A percentile compares a stretch with the other conserved stretches of the same genome.
Evolutionary conservation across 2,888 invertebrate genomes (phyloP).

Genomic region (Drosophila colorata): DNA sequence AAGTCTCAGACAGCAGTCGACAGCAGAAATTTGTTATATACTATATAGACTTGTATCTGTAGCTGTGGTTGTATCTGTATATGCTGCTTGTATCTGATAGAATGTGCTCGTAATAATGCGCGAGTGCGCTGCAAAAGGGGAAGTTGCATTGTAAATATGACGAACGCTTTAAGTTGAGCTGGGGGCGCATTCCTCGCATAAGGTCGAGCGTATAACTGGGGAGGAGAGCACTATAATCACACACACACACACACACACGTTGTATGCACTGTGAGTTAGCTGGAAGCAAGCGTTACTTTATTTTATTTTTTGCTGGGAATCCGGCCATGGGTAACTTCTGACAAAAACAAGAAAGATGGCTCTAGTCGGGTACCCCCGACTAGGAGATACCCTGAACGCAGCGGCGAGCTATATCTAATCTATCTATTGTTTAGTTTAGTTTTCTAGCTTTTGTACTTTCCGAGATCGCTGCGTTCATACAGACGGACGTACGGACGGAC

Average conservation of each 20-base stretch:
- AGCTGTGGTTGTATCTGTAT: conserved; percentile 23
- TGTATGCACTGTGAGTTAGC: conserved; percentile 35
- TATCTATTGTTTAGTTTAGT: too few species aligned
- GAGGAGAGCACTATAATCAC: conserved; percentile 23
- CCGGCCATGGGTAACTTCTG: conserved; percentile 51
- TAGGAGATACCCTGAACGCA: too few species aligned
- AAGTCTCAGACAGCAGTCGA: conserved; percentile 69
- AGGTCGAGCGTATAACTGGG: conserved; percentile 62
- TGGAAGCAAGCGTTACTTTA: conserved; percentile 46
- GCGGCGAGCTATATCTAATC: too few species aligned
- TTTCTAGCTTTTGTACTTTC: too few species aligned
- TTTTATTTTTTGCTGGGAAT: conserved; percentile 46
- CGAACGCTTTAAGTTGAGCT: conserved; percentile 63
- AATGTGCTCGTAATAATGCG: conserved; percentile 67
- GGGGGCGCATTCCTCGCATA: conserved; percentile 76
- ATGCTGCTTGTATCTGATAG: conserved; percentile 65
- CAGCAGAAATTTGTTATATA: conserved; percentile 68
- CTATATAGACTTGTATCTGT: conserved; percentile 45
- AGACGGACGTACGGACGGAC: too few species aligned
- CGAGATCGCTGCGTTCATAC: too few species aligned
- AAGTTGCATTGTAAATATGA: conserved; percentile 64
- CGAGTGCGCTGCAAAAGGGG: conserved; percentile 55
- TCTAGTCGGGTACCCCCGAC: too few species aligned
- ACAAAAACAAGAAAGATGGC: conserved; percentile 22
- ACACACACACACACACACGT: conserved; percentile 18